phyloP scores from a whole-genome alignment of 2,113 vertebrate genomes.

The Oxygymnocypris stewartii region DNA sequence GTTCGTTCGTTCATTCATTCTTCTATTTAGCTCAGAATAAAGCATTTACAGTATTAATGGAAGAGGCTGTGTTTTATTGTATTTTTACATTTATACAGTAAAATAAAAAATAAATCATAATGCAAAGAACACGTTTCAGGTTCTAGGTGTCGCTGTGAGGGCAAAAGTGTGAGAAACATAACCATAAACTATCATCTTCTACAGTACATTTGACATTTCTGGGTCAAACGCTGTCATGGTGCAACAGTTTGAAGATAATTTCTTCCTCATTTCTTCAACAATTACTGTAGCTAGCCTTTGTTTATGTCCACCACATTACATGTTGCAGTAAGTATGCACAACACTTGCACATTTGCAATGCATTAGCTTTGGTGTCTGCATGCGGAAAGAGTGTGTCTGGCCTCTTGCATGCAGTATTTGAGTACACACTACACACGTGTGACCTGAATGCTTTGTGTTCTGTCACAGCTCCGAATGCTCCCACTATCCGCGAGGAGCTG shows the following conservation, averaged over 20 bases:
- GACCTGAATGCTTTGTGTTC: neutral
- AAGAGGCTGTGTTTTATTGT: no score
- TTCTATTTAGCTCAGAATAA: no score
- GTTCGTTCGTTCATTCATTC: no score
- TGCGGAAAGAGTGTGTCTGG: neutral
- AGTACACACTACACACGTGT: neutral
- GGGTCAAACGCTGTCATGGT: neutral
- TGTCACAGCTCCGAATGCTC: slow-evolving; percentile 88
- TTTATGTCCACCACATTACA: neutral
- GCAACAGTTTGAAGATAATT: neutral
- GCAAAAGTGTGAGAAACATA: no score
- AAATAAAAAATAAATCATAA: no score
- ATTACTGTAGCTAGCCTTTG: neutral
- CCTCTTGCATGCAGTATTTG: neutral
- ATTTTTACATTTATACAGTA: no score
- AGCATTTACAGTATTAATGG: no score
- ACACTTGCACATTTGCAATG: neutral
- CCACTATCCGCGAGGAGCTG: slow-evolving; percentile 92
- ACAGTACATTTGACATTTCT: no score
- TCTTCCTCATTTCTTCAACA: neutral
- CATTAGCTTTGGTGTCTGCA: neutral
- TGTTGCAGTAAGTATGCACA: no score
- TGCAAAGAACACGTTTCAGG: no score
- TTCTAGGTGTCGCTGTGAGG: no score
- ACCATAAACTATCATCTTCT: no score